Evolutionary conservation across 1,140 invertebrate species (phyloP).

Genomic region (Meloidogyne floridensis): DNA sequence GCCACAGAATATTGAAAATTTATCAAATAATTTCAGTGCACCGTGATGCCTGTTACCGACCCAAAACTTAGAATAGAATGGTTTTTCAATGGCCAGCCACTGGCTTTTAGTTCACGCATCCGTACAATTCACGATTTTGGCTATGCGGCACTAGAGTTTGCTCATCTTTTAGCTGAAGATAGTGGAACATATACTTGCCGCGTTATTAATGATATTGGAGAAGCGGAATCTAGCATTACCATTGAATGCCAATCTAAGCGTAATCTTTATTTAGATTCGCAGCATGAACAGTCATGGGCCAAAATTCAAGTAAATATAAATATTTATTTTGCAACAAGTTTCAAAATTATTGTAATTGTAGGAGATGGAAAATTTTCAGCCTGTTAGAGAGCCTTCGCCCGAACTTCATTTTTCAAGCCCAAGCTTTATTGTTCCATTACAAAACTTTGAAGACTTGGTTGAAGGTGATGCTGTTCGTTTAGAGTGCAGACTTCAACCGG

Average conservation of each 20-base stretch:
- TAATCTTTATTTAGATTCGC: slow-evolving; percentile 61
- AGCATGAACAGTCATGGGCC: slow-evolving; percentile 85
- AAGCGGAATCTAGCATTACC: slow-evolving; percentile 88
- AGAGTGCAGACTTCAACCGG: slow-evolving; percentile 74
- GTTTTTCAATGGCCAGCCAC: slow-evolving; percentile 56
- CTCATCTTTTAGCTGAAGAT: slow-evolving; percentile 69
- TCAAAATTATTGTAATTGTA: slow-evolving; percentile 4
- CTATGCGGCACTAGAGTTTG: slow-evolving; percentile 88
- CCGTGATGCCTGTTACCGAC: slow-evolving; percentile 92
- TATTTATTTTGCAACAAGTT: slow-evolving; percentile 66
- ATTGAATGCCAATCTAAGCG: slow-evolving; percentile 69
- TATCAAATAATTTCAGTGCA: slow-evolving; percentile 50
- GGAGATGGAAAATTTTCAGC: slow-evolving; percentile 59
- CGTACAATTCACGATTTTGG: slow-evolving; percentile 92
- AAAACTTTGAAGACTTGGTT: slow-evolving; percentile 71
- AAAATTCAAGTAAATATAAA: slow-evolving; percentile 75
- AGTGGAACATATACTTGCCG: slow-evolving; percentile 86
- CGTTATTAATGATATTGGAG: slow-evolving; percentile 85
- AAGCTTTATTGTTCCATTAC: slow-evolving; percentile 56
- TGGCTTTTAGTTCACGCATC: slow-evolving; percentile 76
- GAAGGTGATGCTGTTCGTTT: slow-evolving; percentile 90
- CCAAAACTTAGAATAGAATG: slow-evolving; percentile 72
- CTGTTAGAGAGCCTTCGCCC: slow-evolving; percentile 46
- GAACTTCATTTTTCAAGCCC: slow-evolving; percentile 57
- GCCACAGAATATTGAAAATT: too few relatives aligned